Conservation (phyloP, 2,113 vertebrate species). For the Theristicus caerulescens region DNA sequence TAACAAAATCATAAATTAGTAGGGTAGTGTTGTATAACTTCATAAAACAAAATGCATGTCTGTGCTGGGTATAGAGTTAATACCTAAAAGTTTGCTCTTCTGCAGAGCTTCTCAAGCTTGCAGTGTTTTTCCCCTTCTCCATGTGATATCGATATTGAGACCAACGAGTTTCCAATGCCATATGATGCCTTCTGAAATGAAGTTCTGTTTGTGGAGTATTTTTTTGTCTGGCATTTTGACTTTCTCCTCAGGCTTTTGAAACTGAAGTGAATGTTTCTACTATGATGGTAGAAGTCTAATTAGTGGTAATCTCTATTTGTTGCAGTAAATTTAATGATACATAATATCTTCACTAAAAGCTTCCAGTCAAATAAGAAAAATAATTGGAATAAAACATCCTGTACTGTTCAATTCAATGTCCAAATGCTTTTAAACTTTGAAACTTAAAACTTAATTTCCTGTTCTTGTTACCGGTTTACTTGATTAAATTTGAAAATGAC, state of each 20-base stretch:
- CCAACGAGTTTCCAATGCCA: background rate
- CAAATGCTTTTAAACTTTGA: constrained; percentile 14
- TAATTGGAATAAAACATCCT: background rate
- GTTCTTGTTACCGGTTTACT: background rate
- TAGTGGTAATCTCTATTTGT: background rate
- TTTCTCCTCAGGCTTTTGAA: background rate
- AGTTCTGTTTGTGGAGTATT: background rate
- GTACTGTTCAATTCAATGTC: background rate
- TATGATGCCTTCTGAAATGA: background rate
- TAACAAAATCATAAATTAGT: background rate
- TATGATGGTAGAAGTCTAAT: background rate
- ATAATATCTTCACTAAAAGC: background rate
- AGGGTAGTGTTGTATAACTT: background rate
- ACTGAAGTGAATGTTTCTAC: background rate
- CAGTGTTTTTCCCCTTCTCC: background rate
- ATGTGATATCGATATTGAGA: background rate
- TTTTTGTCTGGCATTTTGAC: background rate
- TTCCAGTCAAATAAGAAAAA: background rate
- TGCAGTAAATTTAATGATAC: background rate
- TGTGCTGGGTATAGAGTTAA: background rate
- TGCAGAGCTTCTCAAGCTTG: background rate
- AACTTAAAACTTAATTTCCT: constrained; percentile 31
- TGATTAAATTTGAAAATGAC: constrained; percentile 28
- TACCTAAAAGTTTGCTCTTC: background rate
- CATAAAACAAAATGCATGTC: background rate